Evolutionary conservation across 1,140 invertebrate species (phyloP), one percentile per base, ranked within the genome.

Genomic region (Scylla paramamosain): DNA sequence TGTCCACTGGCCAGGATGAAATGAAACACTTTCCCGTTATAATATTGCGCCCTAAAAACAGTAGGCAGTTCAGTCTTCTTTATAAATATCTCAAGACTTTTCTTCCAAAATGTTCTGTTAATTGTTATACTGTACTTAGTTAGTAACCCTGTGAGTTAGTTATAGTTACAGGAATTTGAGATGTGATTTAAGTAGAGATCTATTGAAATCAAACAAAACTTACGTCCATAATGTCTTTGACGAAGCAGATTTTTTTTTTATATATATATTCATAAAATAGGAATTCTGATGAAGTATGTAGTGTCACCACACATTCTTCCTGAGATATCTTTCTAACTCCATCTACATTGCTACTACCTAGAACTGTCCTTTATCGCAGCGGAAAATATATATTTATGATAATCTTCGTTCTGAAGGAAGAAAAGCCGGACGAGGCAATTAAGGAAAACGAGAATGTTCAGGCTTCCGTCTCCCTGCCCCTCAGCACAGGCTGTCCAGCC

Each of bases 261-360:
- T 39, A 39, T 39, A 39, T 39, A 39, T 39, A 39, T 82, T 94
- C 67, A 48, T 46, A 94, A 91, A 94, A 90, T 91, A 77, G 20
- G 32, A 84, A 29, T 94, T 94, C 88, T 94, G 87, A 46, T 52
- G 86, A 94, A 95, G 88, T 39, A 94, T 39, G 39, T 25, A 92
- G 90, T 86, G 45, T 95, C 46, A 67, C 83, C 90, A 92, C 82
- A 46, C 94, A 88, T 93, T 82, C 83, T 95, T 92, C 94, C 94
- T 95, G 94, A 95, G 94, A 95, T 95, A 45, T 95, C 94, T 82
- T 94, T 88, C 94, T 95, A 95, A 82, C 83, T 95, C 94, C 90
- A 29, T 92, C 94, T 95, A 95, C 82, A 89, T 45, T 88, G 91
- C 91, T 95, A 95, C 83, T 87, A 95, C 31, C 94, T 95, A 95